phyloP scores from a whole-genome alignment of 2,888 invertebrate genomes.

The Campoplex capitator region DNA sequence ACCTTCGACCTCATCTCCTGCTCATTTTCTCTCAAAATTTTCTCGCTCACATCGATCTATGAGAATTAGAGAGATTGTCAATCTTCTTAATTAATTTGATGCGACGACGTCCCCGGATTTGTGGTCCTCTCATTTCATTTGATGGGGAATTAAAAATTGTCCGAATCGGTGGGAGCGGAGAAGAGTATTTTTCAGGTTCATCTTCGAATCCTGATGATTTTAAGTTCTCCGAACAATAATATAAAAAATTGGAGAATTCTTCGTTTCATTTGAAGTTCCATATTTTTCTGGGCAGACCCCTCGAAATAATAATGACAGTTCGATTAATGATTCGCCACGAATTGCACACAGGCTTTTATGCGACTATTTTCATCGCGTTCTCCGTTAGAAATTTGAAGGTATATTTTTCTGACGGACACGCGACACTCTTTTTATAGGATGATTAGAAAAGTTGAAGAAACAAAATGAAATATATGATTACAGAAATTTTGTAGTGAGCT shows the following conservation, averaged over 20 bases:
- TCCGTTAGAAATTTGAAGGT: background rate
- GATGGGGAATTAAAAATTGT: background rate
- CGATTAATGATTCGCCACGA: background rate
- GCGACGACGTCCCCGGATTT: background rate
- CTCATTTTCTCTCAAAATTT: background rate
- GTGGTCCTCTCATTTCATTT: background rate
- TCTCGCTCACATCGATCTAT: constrained; percentile 13
- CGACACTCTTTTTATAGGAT: background rate
- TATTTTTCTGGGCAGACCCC: background rate
- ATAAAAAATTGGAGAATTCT: background rate
- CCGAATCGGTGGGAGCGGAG: background rate
- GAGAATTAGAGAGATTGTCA: constrained; percentile 24
- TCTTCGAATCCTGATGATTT: background rate
- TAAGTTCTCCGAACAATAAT: too few species aligned
- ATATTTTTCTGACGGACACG: background rate
- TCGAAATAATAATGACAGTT: background rate
- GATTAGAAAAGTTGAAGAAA: background rate
- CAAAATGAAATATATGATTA: background rate
- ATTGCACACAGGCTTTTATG: background rate
- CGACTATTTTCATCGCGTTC: background rate
- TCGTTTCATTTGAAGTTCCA: background rate
- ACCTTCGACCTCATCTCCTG: constrained; percentile 58
- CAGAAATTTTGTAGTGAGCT: background rate
- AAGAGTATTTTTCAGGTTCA: background rate
- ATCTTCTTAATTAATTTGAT: constrained; percentile 23